Conservation (phyloP, 2,888 invertebrate species). For the Magallana nippona region DNA sequence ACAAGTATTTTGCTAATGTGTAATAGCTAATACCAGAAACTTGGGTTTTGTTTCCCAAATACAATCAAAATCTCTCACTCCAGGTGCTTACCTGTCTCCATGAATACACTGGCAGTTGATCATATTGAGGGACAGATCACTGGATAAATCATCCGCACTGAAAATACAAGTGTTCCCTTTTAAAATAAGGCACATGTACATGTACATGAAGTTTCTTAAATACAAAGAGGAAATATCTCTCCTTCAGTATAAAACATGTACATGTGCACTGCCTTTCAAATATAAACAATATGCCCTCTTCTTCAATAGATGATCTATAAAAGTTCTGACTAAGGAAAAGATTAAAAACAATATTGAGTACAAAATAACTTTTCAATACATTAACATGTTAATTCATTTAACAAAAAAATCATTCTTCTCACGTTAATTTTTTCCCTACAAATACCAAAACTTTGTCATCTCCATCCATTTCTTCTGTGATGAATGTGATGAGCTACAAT, state of each 20-base stretch:
- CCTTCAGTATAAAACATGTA: no score
- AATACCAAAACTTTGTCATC: conserved; percentile 94
- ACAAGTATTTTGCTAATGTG: no score
- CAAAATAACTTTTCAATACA: not conserved
- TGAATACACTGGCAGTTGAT: conserved; percentile 90
- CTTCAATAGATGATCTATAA: no score
- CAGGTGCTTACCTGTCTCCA: conserved; percentile 84
- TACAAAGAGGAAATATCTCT: no score
- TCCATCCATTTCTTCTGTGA: conserved; percentile 85
- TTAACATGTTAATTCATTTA: not conserved
- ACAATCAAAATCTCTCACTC: not conserved
- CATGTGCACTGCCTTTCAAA: no score
- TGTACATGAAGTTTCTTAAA: no score
- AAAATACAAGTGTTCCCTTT: conserved; percentile 29
- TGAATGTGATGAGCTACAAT: conserved; percentile 85
- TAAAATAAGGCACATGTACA: not conserved
- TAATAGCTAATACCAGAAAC: no score
- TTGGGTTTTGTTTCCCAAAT: no score
- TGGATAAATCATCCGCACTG: conserved; percentile 89
- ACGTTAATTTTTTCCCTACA: conserved; percentile 90
- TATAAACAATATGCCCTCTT: no score
- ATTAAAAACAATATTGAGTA: no score
- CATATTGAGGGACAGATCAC: conserved; percentile 87
- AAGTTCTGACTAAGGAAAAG: no score
- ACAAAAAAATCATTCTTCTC: conserved; percentile 59